phyloP scores from a whole-genome alignment of 2,888 invertebrate species.

The Stenichneumon culpator region DNA sequence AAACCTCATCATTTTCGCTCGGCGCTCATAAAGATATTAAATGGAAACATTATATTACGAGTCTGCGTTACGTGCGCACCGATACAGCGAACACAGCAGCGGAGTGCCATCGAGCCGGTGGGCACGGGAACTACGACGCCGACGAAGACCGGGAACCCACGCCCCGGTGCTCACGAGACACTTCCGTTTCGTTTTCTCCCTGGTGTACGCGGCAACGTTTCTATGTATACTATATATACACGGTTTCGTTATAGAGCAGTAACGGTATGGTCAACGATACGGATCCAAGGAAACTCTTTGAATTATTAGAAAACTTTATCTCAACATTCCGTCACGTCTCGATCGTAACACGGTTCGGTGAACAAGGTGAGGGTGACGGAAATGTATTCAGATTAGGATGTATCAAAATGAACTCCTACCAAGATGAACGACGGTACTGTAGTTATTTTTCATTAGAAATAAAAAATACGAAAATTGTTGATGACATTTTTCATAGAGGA shows the following conservation, averaged over 20 bases:
- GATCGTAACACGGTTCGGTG: slow-evolving; percentile 40
- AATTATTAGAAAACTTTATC: slow-evolving; percentile 52
- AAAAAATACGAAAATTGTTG: neutral
- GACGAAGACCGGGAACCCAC: slow-evolving; percentile 50
- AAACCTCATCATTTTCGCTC: slow-evolving; percentile 83
- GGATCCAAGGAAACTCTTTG: slow-evolving; percentile 49
- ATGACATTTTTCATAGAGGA: neutral
- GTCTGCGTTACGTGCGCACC: slow-evolving; percentile 53
- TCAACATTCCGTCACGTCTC: slow-evolving; percentile 46
- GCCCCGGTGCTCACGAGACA: slow-evolving; percentile 57
- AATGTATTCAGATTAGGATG: neutral
- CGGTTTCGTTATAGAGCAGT: slow-evolving; percentile 16
- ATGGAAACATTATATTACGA: slow-evolving; percentile 83
- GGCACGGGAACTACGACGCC: slow-evolving; percentile 28
- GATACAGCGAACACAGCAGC: neutral
- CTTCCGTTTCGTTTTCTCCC: slow-evolving; percentile 51
- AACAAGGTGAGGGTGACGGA: neutral
- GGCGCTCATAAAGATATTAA: slow-evolving; percentile 83
- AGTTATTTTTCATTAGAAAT: neutral
- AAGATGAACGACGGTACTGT: neutral
- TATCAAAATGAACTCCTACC: neutral
- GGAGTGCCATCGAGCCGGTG: slow-evolving; percentile 13
- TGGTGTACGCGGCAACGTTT: slow-evolving; percentile 23
- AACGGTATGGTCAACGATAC: slow-evolving; percentile 33
- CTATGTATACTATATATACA: neutral